A percentile compares a stretch with the other conserved stretches of the same genome.
Evolutionary conservation across 2,797 vertebrate species (phyloP).

Genomic region (Bradypodion pumilum): DNA sequence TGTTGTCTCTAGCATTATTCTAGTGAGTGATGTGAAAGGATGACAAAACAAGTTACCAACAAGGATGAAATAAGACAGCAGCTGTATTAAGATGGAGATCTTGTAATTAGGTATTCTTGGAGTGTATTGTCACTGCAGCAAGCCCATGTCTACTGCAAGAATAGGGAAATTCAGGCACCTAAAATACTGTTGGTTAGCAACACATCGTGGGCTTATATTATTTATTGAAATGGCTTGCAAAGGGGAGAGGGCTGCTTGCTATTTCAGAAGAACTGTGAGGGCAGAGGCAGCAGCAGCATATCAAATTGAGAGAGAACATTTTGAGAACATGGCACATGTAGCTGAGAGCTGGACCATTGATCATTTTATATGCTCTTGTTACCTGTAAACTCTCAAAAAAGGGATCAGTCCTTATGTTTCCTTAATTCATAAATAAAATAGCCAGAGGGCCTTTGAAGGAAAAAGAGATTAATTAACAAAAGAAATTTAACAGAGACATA

Average conservation of each 20-base stretch:
- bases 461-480: no score
- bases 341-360: no score
- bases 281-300: neutral
- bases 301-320: neutral
- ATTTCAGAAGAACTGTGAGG: neutral
- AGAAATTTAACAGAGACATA: no score
- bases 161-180: neutral
- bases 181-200: neutral
- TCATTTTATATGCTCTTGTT: neutral
- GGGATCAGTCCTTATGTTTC: no score
- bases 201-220: neutral
- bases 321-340: neutral
- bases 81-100: slow-evolving; percentile 44
- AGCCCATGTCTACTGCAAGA: neutral
- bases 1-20: slow-evolving; percentile 36
- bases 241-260: neutral
- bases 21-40: slow-evolving; percentile 36
- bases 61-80: slow-evolving; percentile 43
- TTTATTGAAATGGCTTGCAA: neutral
- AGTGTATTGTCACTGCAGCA: neutral
- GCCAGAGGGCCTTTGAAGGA: no score
- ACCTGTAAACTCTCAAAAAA: no score
- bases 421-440: no score
- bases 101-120: neutral
- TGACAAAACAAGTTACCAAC: slow-evolving; percentile 46